Base-by-base conservation (phyloP, 1,140 invertebrate genomes). In the Aphelinus certus region DNA sequence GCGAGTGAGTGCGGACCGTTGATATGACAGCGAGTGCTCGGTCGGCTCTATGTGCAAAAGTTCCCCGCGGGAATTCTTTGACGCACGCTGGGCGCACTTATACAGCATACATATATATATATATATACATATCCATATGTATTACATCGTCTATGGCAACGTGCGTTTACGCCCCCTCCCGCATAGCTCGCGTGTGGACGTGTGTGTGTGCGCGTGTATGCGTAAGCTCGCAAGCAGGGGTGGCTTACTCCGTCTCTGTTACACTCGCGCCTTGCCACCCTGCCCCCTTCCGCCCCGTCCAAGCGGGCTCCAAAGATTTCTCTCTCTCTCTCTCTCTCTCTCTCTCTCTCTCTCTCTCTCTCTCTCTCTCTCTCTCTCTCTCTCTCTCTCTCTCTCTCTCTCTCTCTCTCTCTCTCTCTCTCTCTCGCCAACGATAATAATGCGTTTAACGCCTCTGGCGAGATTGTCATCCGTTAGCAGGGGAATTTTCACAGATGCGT, bases 81-180 rank as follows among this genome's bases (percentile, higher is more conserved):
- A 63, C 43, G 53, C 26, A 6, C 3, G 48, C 26, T 26, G 26
- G 26, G 64, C n/a, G 57, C 9, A 63, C 46, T 4, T 73, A 66
- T 73, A 73, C 58, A 51, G 67, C 63, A 53, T 71, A 68, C 67
- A 73, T 78, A 67, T 64, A 69, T 77, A 75, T 73, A 75, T 58
- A 74, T 77, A 76, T 76, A 67, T 73, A 70, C 26, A 26, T 26
- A 26, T 26, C 26, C 26, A 26, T 26, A 26, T 26, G 26, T 26
- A 26, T 26, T 26, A 26, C 26, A 26, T 26, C 26, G 26, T 26
- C 26, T 26, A 26, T 26, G 26, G 26, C 26, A 26, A 26, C 26
- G 26, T 26, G 26, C 26, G 26, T 26, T 26, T 26, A 26, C 26
- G 26, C 26, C 26, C 26, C 26, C 26, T 26, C 26, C 26, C 26